Evolutionary conservation across 2,113 vertebrate species (phyloP), one percentile per base, ranked within the genome.

Genomic region (Serinus canaria): DNA sequence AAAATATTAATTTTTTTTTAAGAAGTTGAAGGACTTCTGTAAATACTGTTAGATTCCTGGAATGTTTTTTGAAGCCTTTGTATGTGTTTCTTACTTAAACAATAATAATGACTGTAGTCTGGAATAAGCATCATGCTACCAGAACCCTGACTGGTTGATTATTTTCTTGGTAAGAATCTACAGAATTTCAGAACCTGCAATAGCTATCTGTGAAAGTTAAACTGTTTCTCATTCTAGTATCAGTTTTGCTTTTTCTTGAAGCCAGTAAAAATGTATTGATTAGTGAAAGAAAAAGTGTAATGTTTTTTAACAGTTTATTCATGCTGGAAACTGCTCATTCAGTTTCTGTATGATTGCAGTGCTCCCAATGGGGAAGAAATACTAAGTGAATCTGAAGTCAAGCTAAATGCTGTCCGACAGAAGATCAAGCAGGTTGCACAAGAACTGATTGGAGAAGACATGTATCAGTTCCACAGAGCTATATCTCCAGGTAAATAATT

Each of bases 381-480:
- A 96, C 46, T 99, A 39, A 98, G 86, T 37, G 99, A 99, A 87
- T 98, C 99, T n/a, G 99, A 99, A 25, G 63, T 90, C 30, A 99
- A 99, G 74, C 97, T 99, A 95, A 98, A 99, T 70, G 97, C 84
- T 49, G 98, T 99, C 90, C 98, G 99, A 84, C 98, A 98, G 94
- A 99, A 99, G 95, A 99, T 99, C 60, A 97, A 98, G 44, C 98
- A 98, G 77, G 98, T 99, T 78, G 99, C 99, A 4, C 98, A 99
- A 55, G 99, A 99, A 90, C 97, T 99, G 37, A 96, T 98, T 90
- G 99, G 99, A 95, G 99, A 99, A 87, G 99, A 99, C 88, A 97
- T 99, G 96, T 97, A 99, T 95, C 99, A 99, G 72, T 99, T 99
- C 89, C 99, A 99, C 91, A 98, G 98, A 97, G 99, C 99, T 50